Evolutionary conservation across 2,113 vertebrate species (phyloP), one percentile per base, ranked within the genome.

Genomic region (Pseudorhombus dupliciocellatus): DNA sequence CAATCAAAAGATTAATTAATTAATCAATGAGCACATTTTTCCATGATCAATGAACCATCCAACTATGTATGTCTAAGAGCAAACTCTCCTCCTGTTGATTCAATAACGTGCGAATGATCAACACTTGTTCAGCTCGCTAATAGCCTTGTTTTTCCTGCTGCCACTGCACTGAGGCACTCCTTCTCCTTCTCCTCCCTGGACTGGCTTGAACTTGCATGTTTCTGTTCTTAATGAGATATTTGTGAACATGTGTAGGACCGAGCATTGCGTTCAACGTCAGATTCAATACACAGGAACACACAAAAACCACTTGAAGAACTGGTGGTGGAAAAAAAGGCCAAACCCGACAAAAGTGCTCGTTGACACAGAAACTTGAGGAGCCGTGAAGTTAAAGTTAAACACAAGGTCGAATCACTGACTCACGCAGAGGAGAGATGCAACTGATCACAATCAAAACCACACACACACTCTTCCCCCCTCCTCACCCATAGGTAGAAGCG

Each of bases 401-500:
- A 2, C 20, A 65, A n/a, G 20, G 18, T 46, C 42, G n/a, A 58
- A 75, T 52, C 69, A 31, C 20, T 1, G 37, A 52, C 20, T 60
- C 46, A 50, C 55, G 55, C 40, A 42, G 60, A 21, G 21, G 28
- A 30, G 34, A 40, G 24, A 51, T n/a, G 18, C 22, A 21, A 20
- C 37, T 37, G 65, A 70, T 75, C 16, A 53, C 22, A 54, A 63
- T 40, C 42, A 26, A 24, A 21, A 22, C 6, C 30, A 61, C 31
- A 25, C 25, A 66, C 31, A 66, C 25, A 57, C 50, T 12, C n/a
- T 22, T 4, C 57, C 14, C 22, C 22, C 52, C 58, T 34, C n/a
- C 87, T 89, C 79, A 94, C 93, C 93, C 90, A 93, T 69, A 92
- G 81, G 79, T 92, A 93, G 90, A 92, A 93, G 67, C 83, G 91